These are phyloP conservation scores for Sphaeridia pumilis DNA, from an alignment of 2,888 invertebrate species.

Conservation along the genomic window DNA sequence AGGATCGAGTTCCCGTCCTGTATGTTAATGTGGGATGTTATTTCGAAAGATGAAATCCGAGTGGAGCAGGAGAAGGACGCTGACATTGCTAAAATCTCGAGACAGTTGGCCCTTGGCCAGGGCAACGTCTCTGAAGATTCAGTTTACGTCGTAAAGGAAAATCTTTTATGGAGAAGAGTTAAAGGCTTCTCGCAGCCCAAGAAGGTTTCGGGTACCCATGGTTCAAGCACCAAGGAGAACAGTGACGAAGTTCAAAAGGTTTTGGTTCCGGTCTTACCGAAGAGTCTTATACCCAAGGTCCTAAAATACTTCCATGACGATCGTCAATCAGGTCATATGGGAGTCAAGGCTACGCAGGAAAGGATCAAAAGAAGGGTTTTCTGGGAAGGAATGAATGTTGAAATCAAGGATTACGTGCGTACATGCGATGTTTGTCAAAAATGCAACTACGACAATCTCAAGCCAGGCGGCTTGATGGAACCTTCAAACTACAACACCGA, in stretches of 20 bases:
- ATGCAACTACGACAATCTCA: slow-evolving; percentile 12
- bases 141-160: slow-evolving; percentile 1
- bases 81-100: background rate
- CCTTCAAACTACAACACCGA: background rate
- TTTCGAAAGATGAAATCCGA: background rate
- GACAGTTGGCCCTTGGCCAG: background rate
- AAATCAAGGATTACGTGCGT: slow-evolving; percentile 19
- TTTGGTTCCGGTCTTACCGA: slow-evolving; percentile 21
- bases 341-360: slow-evolving; percentile 20
- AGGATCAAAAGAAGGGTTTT: slow-evolving; percentile 16
- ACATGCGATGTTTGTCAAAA: slow-evolving; percentile 24
- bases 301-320: slow-evolving; percentile 23
- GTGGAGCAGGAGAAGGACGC: background rate
- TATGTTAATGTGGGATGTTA: slow-evolving; percentile 1
- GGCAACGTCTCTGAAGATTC: too few species aligned
- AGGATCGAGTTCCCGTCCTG: background rate
- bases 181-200: slow-evolving; percentile 4
- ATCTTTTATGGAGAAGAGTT: background rate
- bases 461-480: slow-evolving; percentile 18
- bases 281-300: slow-evolving; percentile 8
- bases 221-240: background rate
- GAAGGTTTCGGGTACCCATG: background rate
- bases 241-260: background rate
- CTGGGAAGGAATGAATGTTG: slow-evolving; percentile 24
- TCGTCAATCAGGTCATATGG: slow-evolving; percentile 23